Conservation (phyloP, 2,113 vertebrate genomes). For the Conger conger region DNA sequence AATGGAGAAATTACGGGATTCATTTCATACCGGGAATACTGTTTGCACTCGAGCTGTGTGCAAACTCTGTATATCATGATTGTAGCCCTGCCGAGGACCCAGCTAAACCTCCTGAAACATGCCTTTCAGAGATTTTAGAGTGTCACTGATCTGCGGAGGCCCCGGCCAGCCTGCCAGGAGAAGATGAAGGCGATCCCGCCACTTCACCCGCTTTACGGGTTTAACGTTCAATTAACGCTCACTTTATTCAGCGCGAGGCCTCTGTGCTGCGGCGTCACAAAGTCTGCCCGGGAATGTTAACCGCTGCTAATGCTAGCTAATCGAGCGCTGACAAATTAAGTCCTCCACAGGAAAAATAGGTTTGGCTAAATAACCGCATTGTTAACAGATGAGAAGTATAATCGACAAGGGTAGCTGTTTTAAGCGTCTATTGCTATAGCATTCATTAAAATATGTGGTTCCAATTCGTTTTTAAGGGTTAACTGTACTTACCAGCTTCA, state of each 20-base stretch:
- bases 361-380: background rate
- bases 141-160: background rate
- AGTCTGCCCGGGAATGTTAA: conserved; percentile 25
- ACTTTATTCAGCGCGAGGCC: conserved; percentile 20
- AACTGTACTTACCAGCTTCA: background rate
- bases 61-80: background rate
- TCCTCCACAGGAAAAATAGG: background rate
- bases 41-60: background rate
- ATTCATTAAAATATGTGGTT: background rate
- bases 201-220: conserved; percentile 16
- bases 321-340: conserved; percentile 6
- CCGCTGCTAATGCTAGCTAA: conserved; percentile 23
- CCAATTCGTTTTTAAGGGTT: background rate
- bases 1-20: background rate
- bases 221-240: conserved; percentile 16
- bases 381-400: background rate
- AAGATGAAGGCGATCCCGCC: conserved; percentile 11
- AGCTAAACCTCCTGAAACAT: background rate
- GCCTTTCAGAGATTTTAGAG: conserved; percentile 8
- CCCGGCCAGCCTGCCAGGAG: background rate
- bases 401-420: background rate
- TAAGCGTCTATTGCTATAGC: background rate
- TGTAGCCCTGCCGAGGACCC: background rate
- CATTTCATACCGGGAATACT: background rate
- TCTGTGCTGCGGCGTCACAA: conserved; percentile 22